These are phyloP conservation scores for Tyto alba DNA, from an alignment of 2,113 vertebrate genomes.

Conservation along the genomic window DNA sequence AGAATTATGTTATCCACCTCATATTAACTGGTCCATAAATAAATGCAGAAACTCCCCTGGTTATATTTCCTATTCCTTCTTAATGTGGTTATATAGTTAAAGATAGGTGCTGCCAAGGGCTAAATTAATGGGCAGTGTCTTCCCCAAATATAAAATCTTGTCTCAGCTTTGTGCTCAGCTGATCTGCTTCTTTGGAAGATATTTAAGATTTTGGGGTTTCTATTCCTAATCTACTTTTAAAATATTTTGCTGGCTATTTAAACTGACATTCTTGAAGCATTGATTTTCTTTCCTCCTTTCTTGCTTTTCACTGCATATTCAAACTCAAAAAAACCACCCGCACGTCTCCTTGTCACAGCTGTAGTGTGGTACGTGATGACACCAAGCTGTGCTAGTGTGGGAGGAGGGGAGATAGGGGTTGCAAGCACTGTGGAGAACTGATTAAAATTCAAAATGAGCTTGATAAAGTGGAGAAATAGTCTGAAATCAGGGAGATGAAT, in stretches of 20 bases:
- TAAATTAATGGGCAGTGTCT: neutral
- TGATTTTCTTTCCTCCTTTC: conserved; percentile 27
- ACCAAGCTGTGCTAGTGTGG: conserved; percentile 53
- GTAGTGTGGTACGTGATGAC: conserved; percentile 44
- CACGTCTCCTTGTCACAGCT: conserved; percentile 28
- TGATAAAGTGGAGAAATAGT: conserved; percentile 39
- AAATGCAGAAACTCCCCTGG: neutral
- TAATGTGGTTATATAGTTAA: neutral
- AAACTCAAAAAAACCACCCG: neutral
- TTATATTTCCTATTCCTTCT: neutral
- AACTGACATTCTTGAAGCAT: neutral
- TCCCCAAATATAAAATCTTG: neutral
- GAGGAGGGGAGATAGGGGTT: conserved; percentile 41
- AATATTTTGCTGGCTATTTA: conserved; percentile 15
- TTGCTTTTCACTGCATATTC: conserved; percentile 28
- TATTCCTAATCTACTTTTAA: neutral
- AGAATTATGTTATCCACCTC: neutral
- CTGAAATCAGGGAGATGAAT: conserved; percentile 52
- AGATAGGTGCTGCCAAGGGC: neutral
- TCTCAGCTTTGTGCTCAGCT: neutral
- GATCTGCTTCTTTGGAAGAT: neutral
- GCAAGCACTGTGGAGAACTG: conserved; percentile 1
- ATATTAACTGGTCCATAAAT: neutral
- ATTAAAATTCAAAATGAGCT: conserved; percentile 57
- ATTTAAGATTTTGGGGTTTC: neutral